phyloP scores from a whole-genome alignment of 2,113 vertebrate species.

The Myodes glareolus region DNA sequence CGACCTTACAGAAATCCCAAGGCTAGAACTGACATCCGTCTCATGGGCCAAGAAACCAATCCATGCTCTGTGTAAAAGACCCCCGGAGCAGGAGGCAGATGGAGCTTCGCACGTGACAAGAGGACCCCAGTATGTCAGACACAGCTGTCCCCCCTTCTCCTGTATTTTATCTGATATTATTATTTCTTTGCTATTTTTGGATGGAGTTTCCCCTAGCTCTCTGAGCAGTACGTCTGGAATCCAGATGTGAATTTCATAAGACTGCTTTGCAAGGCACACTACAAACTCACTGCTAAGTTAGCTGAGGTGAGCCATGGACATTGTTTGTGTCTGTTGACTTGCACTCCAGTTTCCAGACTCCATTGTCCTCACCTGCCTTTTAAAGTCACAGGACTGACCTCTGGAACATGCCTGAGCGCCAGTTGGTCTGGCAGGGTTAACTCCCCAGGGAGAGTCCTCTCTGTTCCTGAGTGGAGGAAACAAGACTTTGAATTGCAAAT shows the following conservation, averaged over 20 bases:
- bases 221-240: background rate
- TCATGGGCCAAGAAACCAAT: background rate
- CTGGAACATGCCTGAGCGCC: background rate
- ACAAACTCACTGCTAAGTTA: background rate
- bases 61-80: background rate
- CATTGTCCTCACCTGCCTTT: background rate
- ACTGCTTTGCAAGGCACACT: background rate
- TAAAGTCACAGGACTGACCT: background rate
- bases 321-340: background rate
- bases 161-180: background rate
- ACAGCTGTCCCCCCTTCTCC: background rate
- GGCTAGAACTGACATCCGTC: background rate
- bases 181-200: background rate
- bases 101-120: conserved; percentile 40
- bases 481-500: conserved; percentile 73
- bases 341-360: accelerated
- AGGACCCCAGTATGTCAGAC: conserved; percentile 71
- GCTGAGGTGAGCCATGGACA: background rate
- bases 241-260: background rate
- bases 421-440: background rate
- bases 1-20: background rate
- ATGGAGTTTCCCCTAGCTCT: background rate
- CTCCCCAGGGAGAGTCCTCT: background rate
- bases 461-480: background rate
- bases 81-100: background rate